phyloP scores from a whole-genome alignment of 2,113 vertebrate genomes.

The Cynocephalus volans region DNA sequence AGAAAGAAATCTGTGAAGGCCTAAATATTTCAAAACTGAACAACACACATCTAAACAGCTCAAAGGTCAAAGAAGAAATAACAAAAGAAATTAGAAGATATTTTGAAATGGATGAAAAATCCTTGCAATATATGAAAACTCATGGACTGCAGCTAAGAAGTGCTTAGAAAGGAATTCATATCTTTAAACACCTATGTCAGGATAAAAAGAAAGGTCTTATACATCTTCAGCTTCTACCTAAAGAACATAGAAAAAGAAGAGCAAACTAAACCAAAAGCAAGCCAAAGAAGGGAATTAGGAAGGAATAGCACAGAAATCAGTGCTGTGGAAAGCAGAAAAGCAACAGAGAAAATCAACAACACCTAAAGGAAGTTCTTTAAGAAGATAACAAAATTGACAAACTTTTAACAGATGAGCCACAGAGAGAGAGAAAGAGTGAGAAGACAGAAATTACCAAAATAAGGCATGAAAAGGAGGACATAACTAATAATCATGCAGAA shows the following conservation, averaged over 20 bases:
- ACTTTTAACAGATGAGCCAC: not conserved
- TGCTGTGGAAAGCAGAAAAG: not conserved
- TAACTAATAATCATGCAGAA: not conserved
- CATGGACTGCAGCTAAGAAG: too few species aligned
- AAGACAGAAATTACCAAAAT: not conserved
- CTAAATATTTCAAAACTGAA: not conserved
- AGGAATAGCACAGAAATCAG: not conserved
- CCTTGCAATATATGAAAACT: not conserved
- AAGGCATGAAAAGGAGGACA: not conserved
- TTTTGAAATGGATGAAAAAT: not conserved
- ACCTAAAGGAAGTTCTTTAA: not conserved
- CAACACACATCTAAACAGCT: not conserved
- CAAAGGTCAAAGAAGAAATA: not conserved
- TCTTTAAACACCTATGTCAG: not conserved
- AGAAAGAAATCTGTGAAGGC: not conserved
- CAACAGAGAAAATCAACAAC: not conserved
- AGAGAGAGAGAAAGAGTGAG: not conserved
- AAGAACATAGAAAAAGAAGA: not conserved
- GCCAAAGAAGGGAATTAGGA: not conserved
- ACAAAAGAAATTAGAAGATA: not conserved
- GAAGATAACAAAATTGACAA: not conserved
- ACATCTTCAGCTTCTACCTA: not conserved
- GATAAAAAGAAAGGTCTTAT: not conserved
- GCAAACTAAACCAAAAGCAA: not conserved
- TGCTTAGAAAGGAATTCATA: not conserved